These are phyloP conservation scores for Alces alces DNA, from an alignment of 2,113 vertebrate species.

Conservation along the genomic window DNA sequence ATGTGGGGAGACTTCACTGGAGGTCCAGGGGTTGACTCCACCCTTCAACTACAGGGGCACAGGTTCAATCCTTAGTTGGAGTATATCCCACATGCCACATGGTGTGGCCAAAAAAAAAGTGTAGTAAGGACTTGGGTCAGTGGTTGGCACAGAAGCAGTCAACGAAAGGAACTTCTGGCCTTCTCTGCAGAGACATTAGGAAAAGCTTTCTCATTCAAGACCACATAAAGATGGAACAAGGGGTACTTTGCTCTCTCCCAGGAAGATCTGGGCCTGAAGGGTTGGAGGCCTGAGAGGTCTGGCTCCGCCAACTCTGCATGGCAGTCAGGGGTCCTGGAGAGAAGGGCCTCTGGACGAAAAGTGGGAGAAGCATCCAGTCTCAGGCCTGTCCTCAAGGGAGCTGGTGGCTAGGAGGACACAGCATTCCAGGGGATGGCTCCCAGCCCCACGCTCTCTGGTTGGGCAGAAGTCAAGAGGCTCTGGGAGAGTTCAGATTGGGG, in stretches of 20 bases:
- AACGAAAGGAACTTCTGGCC: background rate
- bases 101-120: background rate
- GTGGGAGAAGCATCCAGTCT: background rate
- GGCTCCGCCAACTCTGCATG: background rate
- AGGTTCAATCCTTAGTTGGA: background rate
- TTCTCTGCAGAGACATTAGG: background rate
- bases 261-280: background rate
- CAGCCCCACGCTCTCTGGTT: background rate
- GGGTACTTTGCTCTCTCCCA: background rate
- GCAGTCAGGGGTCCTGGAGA: background rate
- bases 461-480: slow-evolving; percentile 46
- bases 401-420: background rate
- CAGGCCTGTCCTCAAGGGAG: background rate
- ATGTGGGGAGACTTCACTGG: background rate
- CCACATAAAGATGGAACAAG: background rate
- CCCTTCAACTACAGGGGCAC: background rate
- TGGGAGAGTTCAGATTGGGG: slow-evolving; percentile 53
- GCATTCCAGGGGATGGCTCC: background rate
- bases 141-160: background rate
- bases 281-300: background rate
- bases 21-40: background rate
- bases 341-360: background rate
- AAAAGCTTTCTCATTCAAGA: background rate
- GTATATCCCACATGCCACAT: background rate
- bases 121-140: background rate